Percentiles rank a stretch among this genome's conserved stretches.
Evolutionary conservation across 2,113 vertebrate genomes (phyloP).

Genomic region (Odontesthes bonariensis): DNA sequence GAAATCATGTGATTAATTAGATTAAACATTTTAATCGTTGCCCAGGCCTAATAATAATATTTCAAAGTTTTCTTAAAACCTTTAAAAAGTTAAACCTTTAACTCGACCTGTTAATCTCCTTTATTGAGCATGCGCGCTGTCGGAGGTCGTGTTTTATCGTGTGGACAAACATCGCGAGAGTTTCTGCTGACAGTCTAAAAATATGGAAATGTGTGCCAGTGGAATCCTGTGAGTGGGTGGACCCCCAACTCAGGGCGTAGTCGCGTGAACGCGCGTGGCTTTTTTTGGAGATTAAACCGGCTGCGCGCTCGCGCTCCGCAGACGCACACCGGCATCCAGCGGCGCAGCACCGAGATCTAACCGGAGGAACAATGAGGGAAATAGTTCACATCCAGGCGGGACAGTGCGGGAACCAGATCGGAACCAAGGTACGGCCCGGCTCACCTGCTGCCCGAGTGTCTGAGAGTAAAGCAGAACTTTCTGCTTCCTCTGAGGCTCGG

Average conservation of each 20-base stretch:
- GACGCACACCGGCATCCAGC: slow-evolving; percentile 6
- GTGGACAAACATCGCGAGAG: background rate
- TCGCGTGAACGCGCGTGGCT: slow-evolving; percentile 15
- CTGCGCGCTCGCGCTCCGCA: slow-evolving; percentile 10
- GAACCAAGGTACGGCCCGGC: slow-evolving; percentile 86
- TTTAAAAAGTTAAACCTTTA: no score
- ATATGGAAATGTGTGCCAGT: background rate
- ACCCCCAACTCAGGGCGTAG: slow-evolving; percentile 43
- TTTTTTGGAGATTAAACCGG: slow-evolving; percentile 4
- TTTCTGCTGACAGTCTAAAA: slow-evolving; percentile 9
- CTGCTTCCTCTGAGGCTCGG: no score
- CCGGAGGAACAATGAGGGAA: slow-evolving; percentile 85
- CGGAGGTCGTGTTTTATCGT: no score
- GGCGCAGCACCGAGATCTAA: background rate
- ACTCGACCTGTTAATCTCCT: no score
- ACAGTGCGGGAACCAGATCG: slow-evolving; percentile 95
- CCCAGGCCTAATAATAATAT: no score
- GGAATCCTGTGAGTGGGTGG: background rate
- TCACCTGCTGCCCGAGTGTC: no score
- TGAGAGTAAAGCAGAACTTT: no score
- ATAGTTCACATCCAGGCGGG: slow-evolving; percentile 96
- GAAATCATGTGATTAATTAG: no score
- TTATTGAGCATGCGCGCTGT: no score
- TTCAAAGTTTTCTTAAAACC: no score
- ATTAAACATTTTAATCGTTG: no score